phyloP scores from a whole-genome alignment of 2,113 vertebrate genomes.

The Triplophysa rosa region DNA sequence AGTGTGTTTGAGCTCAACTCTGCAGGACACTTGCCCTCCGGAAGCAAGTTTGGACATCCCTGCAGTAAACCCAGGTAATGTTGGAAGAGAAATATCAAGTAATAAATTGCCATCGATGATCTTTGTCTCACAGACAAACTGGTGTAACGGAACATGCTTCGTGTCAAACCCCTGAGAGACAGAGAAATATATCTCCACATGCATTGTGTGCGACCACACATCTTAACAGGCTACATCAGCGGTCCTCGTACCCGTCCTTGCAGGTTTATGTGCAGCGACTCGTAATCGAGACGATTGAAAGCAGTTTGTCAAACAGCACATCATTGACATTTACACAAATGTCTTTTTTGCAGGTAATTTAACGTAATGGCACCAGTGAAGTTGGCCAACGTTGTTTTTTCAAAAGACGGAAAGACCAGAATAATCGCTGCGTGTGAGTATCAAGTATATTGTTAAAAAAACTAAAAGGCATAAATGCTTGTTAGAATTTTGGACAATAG shows the following conservation, averaged over 20 bases:
- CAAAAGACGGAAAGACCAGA: neutral
- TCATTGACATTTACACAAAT: neutral
- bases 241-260: conserved; percentile 39
- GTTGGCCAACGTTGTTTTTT: neutral
- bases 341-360: neutral
- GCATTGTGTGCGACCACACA: conserved; percentile 4
- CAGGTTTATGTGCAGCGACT: conserved; percentile 37
- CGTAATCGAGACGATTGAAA: conserved; percentile 7
- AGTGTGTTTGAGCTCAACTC: no score
- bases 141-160: neutral
- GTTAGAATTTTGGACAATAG: neutral
- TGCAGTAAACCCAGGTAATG: conserved; percentile 29
- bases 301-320: neutral
- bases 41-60: no score
- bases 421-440: neutral
- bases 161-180: conserved; percentile 47
- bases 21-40: no score
- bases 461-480: neutral
- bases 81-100: conserved; percentile 20
- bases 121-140: conserved; percentile 10
- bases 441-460: neutral
- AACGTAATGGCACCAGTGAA: neutral
- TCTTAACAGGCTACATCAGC: conserved; percentile 18
- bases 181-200: conserved; percentile 34
- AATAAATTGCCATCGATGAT: conserved; percentile 4